Evolutionary conservation across 2,113 vertebrate species (phyloP).

Genomic region (Phylloscopus whistleri): DNA sequence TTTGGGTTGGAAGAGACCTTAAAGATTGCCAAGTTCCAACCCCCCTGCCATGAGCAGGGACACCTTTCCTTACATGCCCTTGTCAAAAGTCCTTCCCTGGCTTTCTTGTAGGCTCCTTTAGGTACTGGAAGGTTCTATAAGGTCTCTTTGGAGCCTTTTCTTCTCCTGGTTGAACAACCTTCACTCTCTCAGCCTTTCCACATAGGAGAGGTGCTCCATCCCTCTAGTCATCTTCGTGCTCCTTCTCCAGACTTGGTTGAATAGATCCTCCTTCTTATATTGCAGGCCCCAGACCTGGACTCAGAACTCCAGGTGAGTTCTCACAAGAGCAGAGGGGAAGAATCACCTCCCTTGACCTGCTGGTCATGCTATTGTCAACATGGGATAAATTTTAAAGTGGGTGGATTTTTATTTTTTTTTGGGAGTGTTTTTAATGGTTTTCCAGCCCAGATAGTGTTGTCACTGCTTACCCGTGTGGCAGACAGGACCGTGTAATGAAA

Average conservation of each 20-base stretch:
- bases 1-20: neutral
- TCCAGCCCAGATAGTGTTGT: neutral
- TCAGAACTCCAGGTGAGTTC: neutral
- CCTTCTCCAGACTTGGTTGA: neutral
- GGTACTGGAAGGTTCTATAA: neutral
- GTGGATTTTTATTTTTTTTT: neutral
- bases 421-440: neutral
- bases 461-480: rapidly evolving
- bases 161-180: neutral
- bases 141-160: neutral
- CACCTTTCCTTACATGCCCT: neutral
- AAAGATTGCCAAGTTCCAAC: neutral
- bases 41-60: neutral
- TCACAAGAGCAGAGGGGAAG: neutral
- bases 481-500: no score
- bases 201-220: neutral
- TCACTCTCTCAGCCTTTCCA: neutral
- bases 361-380: neutral
- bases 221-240: neutral
- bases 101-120: neutral
- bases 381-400: neutral
- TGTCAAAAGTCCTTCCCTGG: neutral
- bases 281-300: neutral
- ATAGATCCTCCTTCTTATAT: neutral
- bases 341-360: neutral